phyloP scores from a whole-genome alignment of 2,113 vertebrate species.

The Coregonus clupeaformis region DNA sequence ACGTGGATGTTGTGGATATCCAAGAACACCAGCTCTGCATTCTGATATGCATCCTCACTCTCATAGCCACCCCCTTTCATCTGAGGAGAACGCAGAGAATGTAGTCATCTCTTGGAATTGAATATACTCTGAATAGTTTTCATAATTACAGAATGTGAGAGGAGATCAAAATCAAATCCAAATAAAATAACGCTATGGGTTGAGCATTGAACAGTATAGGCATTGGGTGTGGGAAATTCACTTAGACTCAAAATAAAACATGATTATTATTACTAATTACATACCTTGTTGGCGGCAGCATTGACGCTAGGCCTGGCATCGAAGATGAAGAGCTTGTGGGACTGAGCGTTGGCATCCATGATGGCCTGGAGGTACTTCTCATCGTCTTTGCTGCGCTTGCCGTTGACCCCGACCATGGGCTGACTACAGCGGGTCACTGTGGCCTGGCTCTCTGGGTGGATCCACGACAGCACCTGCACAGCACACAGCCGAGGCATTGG shows the following conservation, averaged over 20 bases:
- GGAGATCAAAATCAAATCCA: too few species aligned
- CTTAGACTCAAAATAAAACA: too few species aligned
- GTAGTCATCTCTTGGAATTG: neutral
- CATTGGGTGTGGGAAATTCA: too few species aligned
- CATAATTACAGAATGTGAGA: too few species aligned
- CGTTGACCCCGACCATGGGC: constrained; percentile 92
- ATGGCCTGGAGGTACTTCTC: constrained; percentile 94
- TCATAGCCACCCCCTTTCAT: constrained; percentile 97
- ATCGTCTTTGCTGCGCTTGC: constrained; percentile 93
- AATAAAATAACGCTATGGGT: neutral
- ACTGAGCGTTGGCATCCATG: constrained; percentile 98
- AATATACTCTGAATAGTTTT: too few species aligned
- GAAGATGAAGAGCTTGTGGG: constrained; percentile 97
- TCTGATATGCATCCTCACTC: constrained; percentile 97
- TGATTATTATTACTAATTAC: neutral
- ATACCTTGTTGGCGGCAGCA: constrained; percentile 93
- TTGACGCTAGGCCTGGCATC: constrained; percentile 94
- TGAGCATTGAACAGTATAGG: neutral
- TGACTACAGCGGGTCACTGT: constrained; percentile 92
- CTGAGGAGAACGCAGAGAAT: constrained; percentile 58
- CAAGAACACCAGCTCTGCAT: constrained; percentile 92
- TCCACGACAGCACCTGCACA: constrained; percentile 94
- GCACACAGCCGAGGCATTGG: neutral
- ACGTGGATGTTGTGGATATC: constrained; percentile 99
- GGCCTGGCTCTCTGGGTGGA: constrained; percentile 97